Evolutionary conservation across 2,797 vertebrate species (phyloP), one percentile per base, ranked within the genome.

Genomic region (Pseudomugil gertrudae): DNA sequence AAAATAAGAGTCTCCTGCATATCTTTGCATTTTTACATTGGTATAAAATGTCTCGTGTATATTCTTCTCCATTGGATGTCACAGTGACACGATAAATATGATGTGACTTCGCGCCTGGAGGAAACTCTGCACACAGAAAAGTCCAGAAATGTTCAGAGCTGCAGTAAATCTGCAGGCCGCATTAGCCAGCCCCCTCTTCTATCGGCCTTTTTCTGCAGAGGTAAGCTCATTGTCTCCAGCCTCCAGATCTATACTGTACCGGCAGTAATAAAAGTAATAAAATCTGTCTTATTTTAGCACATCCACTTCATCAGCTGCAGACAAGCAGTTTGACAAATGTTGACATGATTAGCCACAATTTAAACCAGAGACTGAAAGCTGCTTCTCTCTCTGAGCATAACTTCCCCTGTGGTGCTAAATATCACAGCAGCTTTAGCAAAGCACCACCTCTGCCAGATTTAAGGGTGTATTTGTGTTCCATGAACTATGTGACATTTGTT

Each of bases 401-500:
- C 57, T 63, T 69, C 21, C 21, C 63, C 35, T 1, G 54, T 54
- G 10, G 32, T 38, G 57, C 56, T 72, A 48, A 66, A 75, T 56
- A 45, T 50, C 43, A 29, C 69, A 59, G 30, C 72, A 50, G 57
- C 35, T 30, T 48, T 57, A 81, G 66, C 24, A 47, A 74, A 38
- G 52, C 58, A 60, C 57, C 11, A 17, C 26, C 4, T 1, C 57
- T 5, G 52, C 60, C 10, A 50, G 6, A 5, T 67, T 57, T 1
- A 1, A 21, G 48, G 35, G 21, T 67, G 64, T 2, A 2, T 50
- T 66, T 66, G 35, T 50, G 33, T 43, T 32, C 36, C 51, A 40
- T 8, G 10, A 74, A n/a, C 21, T 48, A 3, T 24, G 11, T 23
- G 21, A 64, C 54, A 48, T 38, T 43, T 61, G 43, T 54, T 43